These are phyloP conservation scores for Phocides pigmalion DNA, from an alignment of 1,140 invertebrate species.

Conservation along the genomic window DNA sequence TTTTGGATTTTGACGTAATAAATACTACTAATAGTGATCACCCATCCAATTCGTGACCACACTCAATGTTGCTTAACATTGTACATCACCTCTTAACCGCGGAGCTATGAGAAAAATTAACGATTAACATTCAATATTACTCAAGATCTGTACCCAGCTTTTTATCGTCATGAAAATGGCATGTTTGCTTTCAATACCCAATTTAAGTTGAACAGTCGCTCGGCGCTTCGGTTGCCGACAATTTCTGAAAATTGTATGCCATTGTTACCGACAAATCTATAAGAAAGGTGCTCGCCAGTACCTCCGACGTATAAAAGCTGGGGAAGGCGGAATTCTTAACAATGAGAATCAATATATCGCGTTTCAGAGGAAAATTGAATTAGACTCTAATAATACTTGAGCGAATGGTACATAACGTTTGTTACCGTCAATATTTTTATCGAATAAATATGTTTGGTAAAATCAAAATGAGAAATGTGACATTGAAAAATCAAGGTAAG, in stretches of 20 bases:
- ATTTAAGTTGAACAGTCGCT: constrained; percentile 58
- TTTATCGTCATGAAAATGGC: constrained; percentile 8
- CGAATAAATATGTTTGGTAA: background rate
- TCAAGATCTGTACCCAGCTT: background rate
- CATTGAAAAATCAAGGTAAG: too few relatives aligned
- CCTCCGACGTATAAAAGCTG: constrained; percentile 12
- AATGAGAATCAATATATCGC: background rate
- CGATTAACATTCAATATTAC: background rate
- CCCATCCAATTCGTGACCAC: too few relatives aligned
- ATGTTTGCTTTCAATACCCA: constrained; percentile 40
- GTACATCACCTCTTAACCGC: too few relatives aligned
- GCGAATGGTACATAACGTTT: background rate
- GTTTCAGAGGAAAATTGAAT: constrained; percentile 8
- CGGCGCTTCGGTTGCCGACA: constrained; percentile 39
- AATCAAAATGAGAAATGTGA: background rate
- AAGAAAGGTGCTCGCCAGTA: constrained; percentile 29
- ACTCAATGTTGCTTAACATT: too few relatives aligned
- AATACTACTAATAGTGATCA: too few relatives aligned
- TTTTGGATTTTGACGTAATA: too few relatives aligned
- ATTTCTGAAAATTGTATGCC: constrained; percentile 62
- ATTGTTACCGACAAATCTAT: constrained; percentile 54
- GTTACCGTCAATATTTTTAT: background rate
- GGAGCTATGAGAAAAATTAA: too few relatives aligned
- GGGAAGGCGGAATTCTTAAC: constrained; percentile 2
- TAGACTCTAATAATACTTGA: background rate